phyloP scores from a whole-genome alignment of 2,888 invertebrate genomes.

The Dioctria linearis region DNA sequence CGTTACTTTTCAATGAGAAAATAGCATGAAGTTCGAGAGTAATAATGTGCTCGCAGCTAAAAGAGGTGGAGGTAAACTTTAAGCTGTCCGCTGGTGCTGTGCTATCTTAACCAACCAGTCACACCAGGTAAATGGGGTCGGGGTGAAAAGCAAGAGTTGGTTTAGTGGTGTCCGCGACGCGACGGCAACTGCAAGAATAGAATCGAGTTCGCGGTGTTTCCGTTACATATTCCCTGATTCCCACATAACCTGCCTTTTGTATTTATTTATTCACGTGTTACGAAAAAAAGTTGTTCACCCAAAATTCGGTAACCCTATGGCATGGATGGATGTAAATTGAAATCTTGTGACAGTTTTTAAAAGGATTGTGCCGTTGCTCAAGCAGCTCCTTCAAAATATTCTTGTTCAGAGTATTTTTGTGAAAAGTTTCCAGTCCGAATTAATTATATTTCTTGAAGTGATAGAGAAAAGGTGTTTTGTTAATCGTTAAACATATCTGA shows the following conservation, averaged over 20 bases:
- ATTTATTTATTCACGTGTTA: too few relatives aligned
- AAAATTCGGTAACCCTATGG: constrained; percentile 3
- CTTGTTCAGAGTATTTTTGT: background rate
- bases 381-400: constrained; percentile 6
- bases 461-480: too few relatives aligned
- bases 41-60: background rate
- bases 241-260: background rate
- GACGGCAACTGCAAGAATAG: background rate
- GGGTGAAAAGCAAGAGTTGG: background rate
- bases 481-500: too few relatives aligned
- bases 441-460: too few relatives aligned
- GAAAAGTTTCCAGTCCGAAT: too few relatives aligned
- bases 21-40: background rate
- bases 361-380: background rate
- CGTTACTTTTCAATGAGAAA: constrained; percentile 34
- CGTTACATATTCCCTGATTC: constrained; percentile 18
- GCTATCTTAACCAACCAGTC: background rate
- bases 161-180: background rate
- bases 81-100: background rate
- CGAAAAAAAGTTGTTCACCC: constrained; percentile 2
- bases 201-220: constrained; percentile 13
- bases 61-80: constrained; percentile 13
- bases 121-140: constrained; percentile 11
- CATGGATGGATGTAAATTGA: background rate
- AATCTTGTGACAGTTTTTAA: too few relatives aligned